Evolutionary conservation across 2,113 vertebrate species (phyloP), one percentile per base, ranked within the genome.

Genomic region (Rhabdornis inornatus): DNA sequence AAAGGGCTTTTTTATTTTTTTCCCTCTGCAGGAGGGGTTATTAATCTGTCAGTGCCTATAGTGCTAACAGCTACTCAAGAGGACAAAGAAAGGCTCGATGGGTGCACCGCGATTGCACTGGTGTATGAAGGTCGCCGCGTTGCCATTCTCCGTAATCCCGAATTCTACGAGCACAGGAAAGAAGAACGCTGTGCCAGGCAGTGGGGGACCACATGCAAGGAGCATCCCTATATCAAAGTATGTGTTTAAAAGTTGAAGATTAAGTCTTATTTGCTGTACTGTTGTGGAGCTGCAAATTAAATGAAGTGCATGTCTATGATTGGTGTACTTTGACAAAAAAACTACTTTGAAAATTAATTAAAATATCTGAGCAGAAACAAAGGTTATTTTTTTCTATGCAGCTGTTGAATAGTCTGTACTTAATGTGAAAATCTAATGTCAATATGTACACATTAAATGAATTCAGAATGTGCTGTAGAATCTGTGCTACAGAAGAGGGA

Each of bases 191-290:
- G 99, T 80, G 99, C 99, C 59, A 97, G 99, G 55, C 99, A 99
- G 61, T 99, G 99, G 99, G 99, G 99, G 56, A 99, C 99, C 0
- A 99, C 98, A 1, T 99, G 99, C 98, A 99, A 98, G 94, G 99
- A 98, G 24, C 99, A 99, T 92, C 99, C 99, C 6, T 99, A 99
- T 92, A 99, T 99, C 95, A 99, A 99, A 99, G 99, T 99, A 9
- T 74, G 86, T 88, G 28, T 53, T 49, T 82, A 53, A 74, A 86
- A 75, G 52, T 17, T 42, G 63, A 53, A 61, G 49, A 35, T 45
- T 18, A 69, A 39, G 5, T 70, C 42, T 20, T 80, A 0, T 55
- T 65, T 2, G 2, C 31, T 59, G 23, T 18, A 8, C n/a, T 84
- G 20, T 70, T 72, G 50, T 37, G 33, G 60, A 65, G 37, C 35